These are phyloP conservation scores for Leptestheria dahalacensis DNA, from an alignment of 1,140 invertebrate genomes.

Conservation along the genomic window DNA sequence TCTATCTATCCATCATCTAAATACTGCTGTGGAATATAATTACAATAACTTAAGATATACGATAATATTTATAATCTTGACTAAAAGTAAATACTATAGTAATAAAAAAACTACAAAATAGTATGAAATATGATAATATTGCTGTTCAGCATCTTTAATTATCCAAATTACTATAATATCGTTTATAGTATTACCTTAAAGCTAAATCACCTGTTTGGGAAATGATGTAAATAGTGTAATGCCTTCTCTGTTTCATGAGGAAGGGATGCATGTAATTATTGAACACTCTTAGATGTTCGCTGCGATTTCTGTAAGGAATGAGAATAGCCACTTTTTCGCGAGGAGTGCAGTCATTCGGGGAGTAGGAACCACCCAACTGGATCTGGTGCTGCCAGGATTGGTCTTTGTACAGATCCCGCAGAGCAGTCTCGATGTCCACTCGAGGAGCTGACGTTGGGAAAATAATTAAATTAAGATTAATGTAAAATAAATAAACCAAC, in stretches of 20 bases:
- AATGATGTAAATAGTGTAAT: not conserved
- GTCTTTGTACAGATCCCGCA: not conserved
- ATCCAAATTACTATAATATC: too few relatives aligned
- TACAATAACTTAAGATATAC: too few relatives aligned
- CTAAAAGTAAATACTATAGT: too few relatives aligned
- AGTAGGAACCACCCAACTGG: not conserved
- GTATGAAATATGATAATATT: too few relatives aligned
- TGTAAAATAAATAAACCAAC: too few relatives aligned
- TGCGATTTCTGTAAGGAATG: not conserved
- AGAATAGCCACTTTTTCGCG: not conserved
- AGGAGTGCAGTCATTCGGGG: not conserved
- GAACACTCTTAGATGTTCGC: not conserved
- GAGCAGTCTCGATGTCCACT: not conserved
- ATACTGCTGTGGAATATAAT: too few relatives aligned
- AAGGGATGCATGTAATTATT: not conserved
- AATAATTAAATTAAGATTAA: too few relatives aligned
- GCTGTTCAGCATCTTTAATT: too few relatives aligned
- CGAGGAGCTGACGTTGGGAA: not conserved
- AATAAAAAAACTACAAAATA: too few relatives aligned
- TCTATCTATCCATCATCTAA: too few relatives aligned
- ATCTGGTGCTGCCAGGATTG: not conserved
- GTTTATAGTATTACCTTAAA: too few relatives aligned
- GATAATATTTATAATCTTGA: too few relatives aligned
- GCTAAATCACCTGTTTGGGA: not conserved
- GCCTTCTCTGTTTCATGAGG: not conserved